A percentile compares a stretch with the other conserved stretches of the same genome.
Evolutionary conservation across 2,888 invertebrate species (phyloP).

Genomic region (Smittia aterrima): DNA sequence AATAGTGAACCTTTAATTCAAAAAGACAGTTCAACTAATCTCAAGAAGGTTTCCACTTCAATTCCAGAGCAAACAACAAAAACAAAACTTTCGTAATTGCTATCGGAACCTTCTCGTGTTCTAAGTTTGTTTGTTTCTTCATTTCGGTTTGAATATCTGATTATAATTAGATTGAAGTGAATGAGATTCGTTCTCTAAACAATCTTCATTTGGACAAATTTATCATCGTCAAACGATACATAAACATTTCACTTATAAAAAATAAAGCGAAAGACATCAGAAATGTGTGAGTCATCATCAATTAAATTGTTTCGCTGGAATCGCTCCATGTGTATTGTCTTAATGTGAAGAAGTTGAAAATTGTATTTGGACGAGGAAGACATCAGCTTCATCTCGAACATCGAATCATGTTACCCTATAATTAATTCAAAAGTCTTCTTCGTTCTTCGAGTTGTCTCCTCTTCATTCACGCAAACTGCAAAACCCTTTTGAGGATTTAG

Average conservation of each 20-base stretch:
- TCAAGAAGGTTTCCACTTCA: neutral
- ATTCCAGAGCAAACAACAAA: neutral
- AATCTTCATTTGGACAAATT: neutral
- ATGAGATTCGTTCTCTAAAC: constrained; percentile 15
- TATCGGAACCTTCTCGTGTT: neutral
- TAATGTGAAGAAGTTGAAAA: neutral
- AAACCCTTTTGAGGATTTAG: neutral
- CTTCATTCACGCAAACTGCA: neutral
- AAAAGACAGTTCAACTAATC: constrained; percentile 27
- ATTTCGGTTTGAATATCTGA: neutral
- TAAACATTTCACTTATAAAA: constrained; percentile 7
- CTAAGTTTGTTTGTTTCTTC: neutral
- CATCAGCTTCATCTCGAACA: neutral
- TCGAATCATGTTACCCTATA: neutral
- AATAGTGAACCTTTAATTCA: constrained; percentile 20
- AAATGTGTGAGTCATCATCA: constrained; percentile 38
- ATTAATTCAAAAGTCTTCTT: constrained; percentile 10
- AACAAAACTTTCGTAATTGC: neutral
- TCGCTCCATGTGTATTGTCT: constrained; percentile 32
- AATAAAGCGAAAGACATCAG: neutral
- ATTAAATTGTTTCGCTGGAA: constrained; percentile 32
- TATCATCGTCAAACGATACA: constrained; percentile 10
- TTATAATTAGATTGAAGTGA: constrained; percentile 34
- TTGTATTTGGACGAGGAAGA: neutral
- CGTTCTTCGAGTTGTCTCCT: neutral